Evolutionary conservation across 1,140 invertebrate species (phyloP), one percentile per base, ranked within the genome.

Genomic region (Heliconius himera): DNA sequence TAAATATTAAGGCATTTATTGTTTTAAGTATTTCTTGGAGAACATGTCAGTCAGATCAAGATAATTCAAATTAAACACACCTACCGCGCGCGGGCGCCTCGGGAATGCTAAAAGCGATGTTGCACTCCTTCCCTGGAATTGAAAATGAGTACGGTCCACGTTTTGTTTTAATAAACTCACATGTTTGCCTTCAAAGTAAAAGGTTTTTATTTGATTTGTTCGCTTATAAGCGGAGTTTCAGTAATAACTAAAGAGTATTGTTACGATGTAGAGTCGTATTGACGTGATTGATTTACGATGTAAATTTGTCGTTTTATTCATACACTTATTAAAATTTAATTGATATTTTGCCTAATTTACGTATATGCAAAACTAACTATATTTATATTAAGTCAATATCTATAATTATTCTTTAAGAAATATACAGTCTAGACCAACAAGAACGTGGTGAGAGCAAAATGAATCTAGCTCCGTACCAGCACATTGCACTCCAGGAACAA

Each of bases 61-160:
- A 90, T 93, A 91, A 93, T 93, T 93, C 88, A 92, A 90, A 93
- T 93, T 92, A 93, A 91, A 91, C 90, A 93, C 89, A 90, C 89
- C 91, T 89, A 89, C 89, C 89, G 88, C 89, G 81, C 85, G 84
- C 79, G 81, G 78, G 77, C 84, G 79, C 82, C 82, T 77, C 76
- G 82, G 89, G 90, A 89, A 92, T 94, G 89, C 79, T 88, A 93
- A 91, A 82, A 88, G 85, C 81, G 84, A 75, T 82, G 84, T 89
- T 84, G 71, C 86, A 78, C 83, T 84, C 85, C 82, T 85, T 83
- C 85, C 76, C 83, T 86, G 81, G 90, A 93, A 93, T 92, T 89
- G 88, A 78, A 90, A 93, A 91, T 90, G 88, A 89, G 88, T 86
- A 81, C 75, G 83, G 86, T 85, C 86, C 80, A 85, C 90, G 85